These are phyloP conservation scores for Zophobas atratus DNA, from an alignment of 1,140 invertebrate species.

Conservation along the genomic window DNA sequence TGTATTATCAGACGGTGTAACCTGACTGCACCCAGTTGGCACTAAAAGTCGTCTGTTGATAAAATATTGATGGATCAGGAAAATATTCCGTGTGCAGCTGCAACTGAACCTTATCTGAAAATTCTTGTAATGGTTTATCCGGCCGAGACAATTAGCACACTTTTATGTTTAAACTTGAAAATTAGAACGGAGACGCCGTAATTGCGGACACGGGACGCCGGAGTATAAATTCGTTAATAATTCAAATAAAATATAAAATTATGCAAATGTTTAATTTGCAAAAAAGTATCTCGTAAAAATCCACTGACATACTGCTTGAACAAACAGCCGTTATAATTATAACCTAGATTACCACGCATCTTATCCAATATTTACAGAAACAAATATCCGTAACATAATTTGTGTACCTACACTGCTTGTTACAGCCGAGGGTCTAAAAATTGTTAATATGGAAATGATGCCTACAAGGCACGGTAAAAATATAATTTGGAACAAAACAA, in stretches of 20 bases:
- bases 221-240: conserved; percentile 11
- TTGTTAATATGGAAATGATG: not conserved
- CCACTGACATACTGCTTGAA: conserved; percentile 21
- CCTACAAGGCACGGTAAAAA: no score
- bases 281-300: conserved; percentile 19
- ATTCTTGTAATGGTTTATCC: not conserved
- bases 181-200: conserved; percentile 6
- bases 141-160: not conserved
- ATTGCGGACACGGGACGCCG: not conserved
- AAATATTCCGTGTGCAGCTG: not conserved
- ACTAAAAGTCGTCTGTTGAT: not conserved
- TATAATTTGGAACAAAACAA: not conserved
- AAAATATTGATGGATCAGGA: not conserved
- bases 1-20: not conserved
- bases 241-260: conserved; percentile 25
- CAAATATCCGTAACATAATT: conserved; percentile 9
- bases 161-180: conserved; percentile 20
- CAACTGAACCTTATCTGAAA: not conserved
- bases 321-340: conserved; percentile 19
- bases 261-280: conserved; percentile 31
- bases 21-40: not conserved
- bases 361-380: conserved; percentile 29
- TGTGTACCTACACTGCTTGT: not conserved
- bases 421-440: not conserved
- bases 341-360: not conserved